phyloP scores from a whole-genome alignment of 2,797 vertebrate genomes.

The Sebastes oblongus region DNA sequence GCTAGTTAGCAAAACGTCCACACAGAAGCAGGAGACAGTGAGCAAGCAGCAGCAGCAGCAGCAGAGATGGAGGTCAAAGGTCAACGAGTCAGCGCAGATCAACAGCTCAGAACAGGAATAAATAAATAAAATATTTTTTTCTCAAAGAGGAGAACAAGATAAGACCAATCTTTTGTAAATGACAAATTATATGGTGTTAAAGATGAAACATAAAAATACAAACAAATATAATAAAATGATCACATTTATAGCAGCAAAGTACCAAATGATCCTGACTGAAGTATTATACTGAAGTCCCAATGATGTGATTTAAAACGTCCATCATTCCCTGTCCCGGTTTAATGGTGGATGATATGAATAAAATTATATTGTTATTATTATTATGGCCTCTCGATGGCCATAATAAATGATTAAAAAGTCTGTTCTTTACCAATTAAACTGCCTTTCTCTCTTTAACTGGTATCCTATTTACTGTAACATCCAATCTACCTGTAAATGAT shows the following conservation, averaged over 20 bases:
- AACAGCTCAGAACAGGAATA: neutral
- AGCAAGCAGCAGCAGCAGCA: conserved; percentile 52
- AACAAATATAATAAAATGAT: neutral
- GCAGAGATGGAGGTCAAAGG: conserved; percentile 33
- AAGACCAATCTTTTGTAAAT: neutral
- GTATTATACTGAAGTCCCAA: no score
- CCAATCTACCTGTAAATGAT: no score
- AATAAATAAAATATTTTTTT: neutral
- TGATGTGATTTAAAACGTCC: neutral
- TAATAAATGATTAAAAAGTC: neutral
- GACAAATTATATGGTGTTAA: neutral
- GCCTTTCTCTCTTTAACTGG: neutral
- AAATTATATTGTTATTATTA: neutral
- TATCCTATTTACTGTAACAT: neutral
- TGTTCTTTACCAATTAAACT: neutral
- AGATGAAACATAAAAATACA: neutral
- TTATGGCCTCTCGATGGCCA: neutral
- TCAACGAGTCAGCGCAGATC: conserved; percentile 1
- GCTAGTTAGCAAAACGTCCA: conserved; percentile 6
- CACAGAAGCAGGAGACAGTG: conserved; percentile 30
- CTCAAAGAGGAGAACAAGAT: neutral
- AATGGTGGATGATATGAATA: neutral
- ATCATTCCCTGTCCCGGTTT: neutral
- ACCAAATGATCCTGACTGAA: neutral
- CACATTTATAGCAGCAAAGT: neutral